Base-by-base conservation (phyloP, 2,797 vertebrate species). In the Myioborus miniatus region DNA sequence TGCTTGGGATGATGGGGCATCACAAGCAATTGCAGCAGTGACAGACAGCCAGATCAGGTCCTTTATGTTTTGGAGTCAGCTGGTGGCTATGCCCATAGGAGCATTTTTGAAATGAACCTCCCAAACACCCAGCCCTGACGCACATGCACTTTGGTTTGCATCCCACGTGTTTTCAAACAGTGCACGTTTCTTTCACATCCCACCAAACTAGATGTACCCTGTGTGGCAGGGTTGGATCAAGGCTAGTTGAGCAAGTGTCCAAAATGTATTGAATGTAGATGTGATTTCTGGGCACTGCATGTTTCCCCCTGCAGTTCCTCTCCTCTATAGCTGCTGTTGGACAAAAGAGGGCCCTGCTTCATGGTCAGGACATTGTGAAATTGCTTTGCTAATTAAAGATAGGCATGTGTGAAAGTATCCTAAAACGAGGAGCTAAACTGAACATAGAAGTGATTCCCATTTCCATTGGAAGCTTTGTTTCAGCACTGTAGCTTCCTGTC, bases 261-360 rank as follows among this genome's bases (percentile, higher is more conserved):
- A 64, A 74, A 70, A 49, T 24, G 9, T 62, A 11, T 56, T 64
- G 34, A 80, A 67, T 39, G 36, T 29, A 24, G n/a, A 29, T 65
- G 36, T 55, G 16, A 12, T 77, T 85, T 85, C 56, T 80, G 49
- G 49, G 32, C 9, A 15, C 27, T 64, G 37, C 56, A 26, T 24
- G 7, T 63, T 87, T 80, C 15, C 29, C 30, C 46, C 16, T 52
- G 8, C 15, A 10, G 39, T 58, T 91, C 59, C 21, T 69, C 53
- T 83, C 23, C 13, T 41, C 56, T n/a, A 0, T 13, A 55, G 30
- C n/a, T 81, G 30, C 46, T 60, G 9, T 22, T 60, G 52, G 46
- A 71, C 78, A 56, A 92, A 92, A 77, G 83, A 77, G 14, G 14
- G 36, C 49, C 60, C 24, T 74, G 22, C 76, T 89, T 80, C 39